A percentile compares a stretch with the other conserved stretches of the same genome.
Evolutionary conservation across 2,797 vertebrate genomes (phyloP).

Genomic region (Tenualosa thibaudeaui): DNA sequence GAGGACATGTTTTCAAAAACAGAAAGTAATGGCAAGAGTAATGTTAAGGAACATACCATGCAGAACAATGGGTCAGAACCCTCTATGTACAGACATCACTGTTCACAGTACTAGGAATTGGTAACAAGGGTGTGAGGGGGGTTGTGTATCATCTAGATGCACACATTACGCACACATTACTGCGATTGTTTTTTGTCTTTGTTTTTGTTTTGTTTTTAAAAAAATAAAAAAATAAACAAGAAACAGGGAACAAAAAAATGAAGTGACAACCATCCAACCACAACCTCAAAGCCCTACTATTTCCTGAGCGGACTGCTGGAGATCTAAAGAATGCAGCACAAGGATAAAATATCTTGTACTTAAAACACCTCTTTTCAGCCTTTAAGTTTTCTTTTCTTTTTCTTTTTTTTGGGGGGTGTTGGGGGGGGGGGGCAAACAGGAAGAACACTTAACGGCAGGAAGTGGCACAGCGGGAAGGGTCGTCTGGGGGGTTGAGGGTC

Average conservation of each 20-base stretch:
- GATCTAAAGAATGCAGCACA: background rate
- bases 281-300: slow-evolving; percentile 22
- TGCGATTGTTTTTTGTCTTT: background rate
- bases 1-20: slow-evolving; percentile 6
- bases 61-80: background rate
- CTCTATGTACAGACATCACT: background rate
- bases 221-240: background rate
- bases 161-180: background rate
- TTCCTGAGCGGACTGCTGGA: slow-evolving; percentile 17
- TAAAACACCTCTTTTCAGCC: slow-evolving; percentile 1
- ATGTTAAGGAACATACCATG: background rate
- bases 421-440: background rate
- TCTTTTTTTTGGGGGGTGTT: background rate
- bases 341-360: slow-evolving; percentile 1
- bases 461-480: slow-evolving; percentile 13
- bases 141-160: background rate
- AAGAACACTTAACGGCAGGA: slow-evolving; percentile 15
- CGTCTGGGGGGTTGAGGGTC: background rate
- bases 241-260: background rate
- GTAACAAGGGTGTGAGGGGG: background rate
- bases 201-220: too few species aligned
- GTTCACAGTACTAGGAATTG: background rate
- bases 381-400: background rate
- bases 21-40: background rate
- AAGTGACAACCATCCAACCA: slow-evolving; percentile 17